These are phyloP conservation scores for Antechinus flavipes DNA, from an alignment of 2,113 vertebrate genomes.

Conservation along the genomic window DNA sequence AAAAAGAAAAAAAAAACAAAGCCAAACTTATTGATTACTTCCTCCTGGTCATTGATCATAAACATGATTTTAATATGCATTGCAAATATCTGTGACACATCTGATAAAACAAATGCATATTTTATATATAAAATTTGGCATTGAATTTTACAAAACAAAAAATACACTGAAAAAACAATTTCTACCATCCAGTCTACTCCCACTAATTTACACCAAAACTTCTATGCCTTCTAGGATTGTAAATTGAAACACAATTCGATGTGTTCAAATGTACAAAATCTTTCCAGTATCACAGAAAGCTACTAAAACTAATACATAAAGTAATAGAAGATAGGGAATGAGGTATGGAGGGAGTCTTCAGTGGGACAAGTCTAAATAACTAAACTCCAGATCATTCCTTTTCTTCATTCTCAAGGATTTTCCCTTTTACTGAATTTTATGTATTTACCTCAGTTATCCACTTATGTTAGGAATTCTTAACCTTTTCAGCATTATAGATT, in stretches of 20 bases:
- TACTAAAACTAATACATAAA: not conserved
- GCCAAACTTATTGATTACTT: slow-evolving; percentile 36
- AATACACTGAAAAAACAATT: slow-evolving; percentile 1
- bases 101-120: not conserved
- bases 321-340: not conserved
- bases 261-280: not conserved
- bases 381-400: not conserved
- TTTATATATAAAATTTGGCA: not conserved
- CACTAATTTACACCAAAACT: not conserved
- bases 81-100: not conserved
- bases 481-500: not conserved
- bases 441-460: slow-evolving; percentile 25
- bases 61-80: not conserved
- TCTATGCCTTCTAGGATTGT: not conserved
- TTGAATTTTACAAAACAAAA: slow-evolving; percentile 31
- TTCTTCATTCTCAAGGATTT: not conserved
- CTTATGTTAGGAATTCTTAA: slow-evolving; percentile 6
- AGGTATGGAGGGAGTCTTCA: not conserved
- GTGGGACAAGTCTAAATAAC: not conserved
- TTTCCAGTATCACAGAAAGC: not conserved
- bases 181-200: slow-evolving; percentile 4
- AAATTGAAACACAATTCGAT: not conserved
- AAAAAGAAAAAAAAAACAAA: not conserved
- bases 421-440: not conserved
- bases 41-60: slow-evolving; percentile 20